Base-by-base conservation (phyloP, 2,888 invertebrate species). In the Drosophila siamana region DNA sequence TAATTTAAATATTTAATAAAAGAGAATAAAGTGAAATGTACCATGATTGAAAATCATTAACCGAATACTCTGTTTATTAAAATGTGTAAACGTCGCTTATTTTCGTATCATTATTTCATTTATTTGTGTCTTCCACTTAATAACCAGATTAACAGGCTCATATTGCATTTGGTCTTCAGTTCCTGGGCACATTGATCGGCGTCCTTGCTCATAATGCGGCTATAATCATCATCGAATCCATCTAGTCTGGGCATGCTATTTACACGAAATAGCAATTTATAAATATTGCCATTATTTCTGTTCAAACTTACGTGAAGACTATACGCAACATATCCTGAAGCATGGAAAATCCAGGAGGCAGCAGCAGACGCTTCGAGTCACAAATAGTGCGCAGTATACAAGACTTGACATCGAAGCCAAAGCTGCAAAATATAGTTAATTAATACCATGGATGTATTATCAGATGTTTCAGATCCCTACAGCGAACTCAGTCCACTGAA, bases 301-400 rank as follows among this genome's bases (percentile, higher is more conserved):
- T 5, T 33, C 4, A 4, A 11, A 82, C 93, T 91, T 82, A 96
- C 96, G 93, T 93, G 72, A 96, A 94, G 72, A 96, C 90, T 19
- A 94, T 93, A 62, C 94, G 93, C 28, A 96, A 85, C 76, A 95
- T 91, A 88, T 96, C 95, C 70, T 95, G 95, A 19, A 95, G 92
- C 80, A 96, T 93, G 1, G 95, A 95, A 78, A 93, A 93, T 22
- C 95, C 95, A 6, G 93, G 94, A 0, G 94, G 93, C 47, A 94
- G 93, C 40, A 95, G 90, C 73, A 94, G 92, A 26, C 91, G 91
- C 74, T 93, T 93, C 1, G 94, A 93, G 78, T 96, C 96, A 83
- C 96, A 96, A 65, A 96, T 94, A 65, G 94, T 94, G 74, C 94
- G 93, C 64, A 95, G 91, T 41, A 96, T 91, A 86, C 96, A 96